Evolutionary conservation across 1,140 invertebrate species (phyloP).

Genomic region (Bombus impatiens): DNA sequence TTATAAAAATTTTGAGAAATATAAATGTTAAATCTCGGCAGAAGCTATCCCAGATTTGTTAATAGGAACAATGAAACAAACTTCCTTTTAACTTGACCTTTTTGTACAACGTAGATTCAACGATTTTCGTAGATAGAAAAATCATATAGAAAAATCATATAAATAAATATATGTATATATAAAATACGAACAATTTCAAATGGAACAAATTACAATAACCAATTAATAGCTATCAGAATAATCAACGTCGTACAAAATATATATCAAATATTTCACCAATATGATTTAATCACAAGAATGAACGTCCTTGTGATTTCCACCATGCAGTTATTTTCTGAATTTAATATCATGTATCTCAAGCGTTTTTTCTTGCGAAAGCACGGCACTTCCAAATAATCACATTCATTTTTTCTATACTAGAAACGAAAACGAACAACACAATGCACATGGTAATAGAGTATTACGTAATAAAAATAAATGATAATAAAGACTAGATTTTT

Average conservation of each 20-base stretch:
- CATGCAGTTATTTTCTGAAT: conserved; percentile 38
- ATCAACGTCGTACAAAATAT: background rate
- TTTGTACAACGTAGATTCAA: background rate
- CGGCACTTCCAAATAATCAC: background rate
- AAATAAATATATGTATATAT: background rate
- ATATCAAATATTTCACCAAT: background rate
- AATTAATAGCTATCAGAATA: background rate
- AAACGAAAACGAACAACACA: background rate
- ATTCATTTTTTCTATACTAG: background rate
- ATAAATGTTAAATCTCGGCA: background rate
- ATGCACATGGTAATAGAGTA: background rate
- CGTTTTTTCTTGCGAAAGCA: conserved; percentile 1
- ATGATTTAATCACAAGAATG: background rate
- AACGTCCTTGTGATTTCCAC: background rate
- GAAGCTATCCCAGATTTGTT: background rate
- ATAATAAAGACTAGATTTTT: background rate
- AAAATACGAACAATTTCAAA: background rate
- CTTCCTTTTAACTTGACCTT: background rate
- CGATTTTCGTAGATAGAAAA: background rate
- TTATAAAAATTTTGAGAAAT: background rate
- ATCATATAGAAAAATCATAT: background rate
- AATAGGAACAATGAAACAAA: background rate
- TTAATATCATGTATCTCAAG: background rate
- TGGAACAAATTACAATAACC: background rate
- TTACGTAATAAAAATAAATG: background rate